Conservation (phyloP, 2,888 invertebrate species). For the Strigamia transsilvanica region DNA sequence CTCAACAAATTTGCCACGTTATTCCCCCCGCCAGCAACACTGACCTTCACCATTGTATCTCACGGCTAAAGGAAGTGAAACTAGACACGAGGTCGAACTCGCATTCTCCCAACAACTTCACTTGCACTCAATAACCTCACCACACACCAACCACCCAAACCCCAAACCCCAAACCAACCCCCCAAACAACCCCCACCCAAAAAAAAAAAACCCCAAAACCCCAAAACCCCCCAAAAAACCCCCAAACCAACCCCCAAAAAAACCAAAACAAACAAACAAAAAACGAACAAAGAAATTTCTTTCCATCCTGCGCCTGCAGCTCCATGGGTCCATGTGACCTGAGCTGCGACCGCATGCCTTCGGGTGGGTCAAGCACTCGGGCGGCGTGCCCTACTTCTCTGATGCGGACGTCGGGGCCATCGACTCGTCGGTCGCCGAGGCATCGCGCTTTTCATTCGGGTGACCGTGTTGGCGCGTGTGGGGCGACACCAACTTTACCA, state of each 20-base stretch:
- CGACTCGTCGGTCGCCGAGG: slow-evolving; percentile 25
- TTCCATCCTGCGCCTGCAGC: neutral
- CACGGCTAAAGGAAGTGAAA: slow-evolving; percentile 34
- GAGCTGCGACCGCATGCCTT: slow-evolving; percentile 38
- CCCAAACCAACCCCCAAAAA: neutral
- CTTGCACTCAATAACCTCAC: slow-evolving; percentile 2
- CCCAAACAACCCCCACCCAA: neutral
- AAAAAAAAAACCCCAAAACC: neutral
- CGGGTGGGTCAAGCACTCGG: slow-evolving; percentile 32
- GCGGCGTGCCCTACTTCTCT: slow-evolving; percentile 25
- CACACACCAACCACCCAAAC: neutral
- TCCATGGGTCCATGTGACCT: neutral
- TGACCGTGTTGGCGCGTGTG: slow-evolving; percentile 5
- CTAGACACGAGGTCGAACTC: slow-evolving; percentile 20
- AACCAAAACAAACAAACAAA: neutral
- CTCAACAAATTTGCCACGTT: slow-evolving; percentile 7
- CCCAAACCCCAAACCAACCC: neutral
- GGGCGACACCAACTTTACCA: slow-evolving; percentile 14
- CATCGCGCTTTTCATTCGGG: slow-evolving; percentile 6
- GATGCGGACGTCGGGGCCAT: slow-evolving; percentile 35
- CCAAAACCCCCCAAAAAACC: neutral
- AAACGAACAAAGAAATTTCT: neutral
- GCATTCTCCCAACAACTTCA: neutral
- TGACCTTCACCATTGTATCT: slow-evolving; percentile 34
- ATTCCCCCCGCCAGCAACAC: neutral